Evolutionary conservation across 2,113 vertebrate species (phyloP), one percentile per base, ranked within the genome.

Genomic region (Nothocercus julius): DNA sequence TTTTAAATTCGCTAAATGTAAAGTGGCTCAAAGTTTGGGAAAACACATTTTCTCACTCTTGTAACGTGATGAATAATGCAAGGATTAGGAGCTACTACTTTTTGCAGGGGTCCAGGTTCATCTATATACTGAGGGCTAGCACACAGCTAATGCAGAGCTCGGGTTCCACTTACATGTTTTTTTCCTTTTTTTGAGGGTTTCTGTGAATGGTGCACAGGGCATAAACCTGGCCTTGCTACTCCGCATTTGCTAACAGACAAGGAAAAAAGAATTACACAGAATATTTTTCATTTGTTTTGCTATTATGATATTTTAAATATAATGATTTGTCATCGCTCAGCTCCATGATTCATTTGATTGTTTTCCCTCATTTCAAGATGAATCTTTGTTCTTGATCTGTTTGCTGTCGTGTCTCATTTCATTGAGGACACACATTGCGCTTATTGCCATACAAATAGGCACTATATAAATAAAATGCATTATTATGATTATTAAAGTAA

Each of bases 341-440:
- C 62, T 81, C 61, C 13, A 14, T 94, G 94, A 96, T 97, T 97
- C 91, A 95, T 93, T 96, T 92, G 89, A 87, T 92, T 90, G 69
- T 87, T 94, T 84, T 64, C 58, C 51, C 59, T 92, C 61, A 93
- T 95, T 92, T 95, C 75, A 82, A 96, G 90, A 96, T 82, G 91
- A 92, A 96, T 97, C 11, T 93, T 91, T 66, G 54, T 75, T 96
- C 97, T 95, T 94, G 93, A 96, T 95, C 85, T 94, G 91, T 87
- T 88, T 95, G 82, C 89, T 93, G 91, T 91, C 90, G 95, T 91
- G 92, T 93, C 64, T 92, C 89, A 94, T 97, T 96, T 96, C 83
- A 91, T 70, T 76, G 88, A 79, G 93, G 86, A 95, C 81, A 94
- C 94, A 96, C 77, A 95, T 77, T 93, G 89, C 34, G 88, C 90